Percentiles rank a stretch among this genome's conserved stretches.
phyloP scores from a whole-genome alignment of 2,113 vertebrate species.

The Rhinolophus ferrumequinum region DNA sequence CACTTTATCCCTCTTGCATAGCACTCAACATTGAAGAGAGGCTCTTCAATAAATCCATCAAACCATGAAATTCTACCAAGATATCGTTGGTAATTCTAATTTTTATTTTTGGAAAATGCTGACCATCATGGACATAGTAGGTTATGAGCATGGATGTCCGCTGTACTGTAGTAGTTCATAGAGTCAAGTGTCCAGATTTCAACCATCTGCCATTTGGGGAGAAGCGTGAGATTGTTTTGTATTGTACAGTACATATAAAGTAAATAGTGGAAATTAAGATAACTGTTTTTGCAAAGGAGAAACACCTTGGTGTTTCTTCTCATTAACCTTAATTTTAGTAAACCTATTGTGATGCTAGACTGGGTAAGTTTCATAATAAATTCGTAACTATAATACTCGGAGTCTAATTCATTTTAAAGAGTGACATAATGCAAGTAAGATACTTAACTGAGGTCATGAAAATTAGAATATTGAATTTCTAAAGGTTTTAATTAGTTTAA shows the following conservation, averaged over 20 bases:
- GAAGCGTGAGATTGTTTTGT: not conserved
- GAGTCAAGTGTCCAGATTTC: not conserved
- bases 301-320: not conserved
- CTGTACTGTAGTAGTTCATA: not conserved
- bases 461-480: conserved; percentile 3
- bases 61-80: not conserved
- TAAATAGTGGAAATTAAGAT: not conserved
- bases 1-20: not conserved
- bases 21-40: not conserved
- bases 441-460: conserved; percentile 33
- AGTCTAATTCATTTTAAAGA: conserved; percentile 43
- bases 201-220: not conserved
- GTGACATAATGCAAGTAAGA: not conserved
- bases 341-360: not conserved
- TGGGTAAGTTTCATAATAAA: conserved; percentile 14
- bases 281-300: not conserved
- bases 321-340: conserved; percentile 25
- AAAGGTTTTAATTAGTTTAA: conserved; percentile 45
- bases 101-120: not conserved
- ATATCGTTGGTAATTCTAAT: not conserved
- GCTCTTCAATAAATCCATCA: not conserved
- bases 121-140: not conserved
- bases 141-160: not conserved
- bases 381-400: conserved; percentile 1
- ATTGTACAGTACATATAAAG: not conserved